Conservation (phyloP, 1,140 invertebrate species). For the Drosophila varians region DNA sequence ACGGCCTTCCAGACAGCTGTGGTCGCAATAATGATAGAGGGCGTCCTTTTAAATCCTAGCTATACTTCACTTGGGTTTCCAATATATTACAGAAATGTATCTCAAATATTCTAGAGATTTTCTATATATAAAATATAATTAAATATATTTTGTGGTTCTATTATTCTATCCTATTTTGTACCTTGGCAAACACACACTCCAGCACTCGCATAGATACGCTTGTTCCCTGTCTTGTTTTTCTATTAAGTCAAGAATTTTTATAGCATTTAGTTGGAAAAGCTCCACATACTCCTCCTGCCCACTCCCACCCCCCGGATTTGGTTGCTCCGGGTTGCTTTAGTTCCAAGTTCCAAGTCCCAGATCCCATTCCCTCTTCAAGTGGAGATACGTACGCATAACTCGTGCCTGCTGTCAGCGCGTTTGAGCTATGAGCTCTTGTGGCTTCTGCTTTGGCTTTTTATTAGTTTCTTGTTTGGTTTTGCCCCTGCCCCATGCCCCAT, state of each 20-base stretch:
- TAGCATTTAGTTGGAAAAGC: slow-evolving; percentile 82
- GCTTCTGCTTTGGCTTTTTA: slow-evolving; percentile 77
- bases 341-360: neutral
- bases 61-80: no score
- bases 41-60: neutral
- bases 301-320: no score
- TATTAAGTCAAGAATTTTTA: slow-evolving; percentile 82
- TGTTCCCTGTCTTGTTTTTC: slow-evolving; percentile 79
- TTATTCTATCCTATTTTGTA: neutral
- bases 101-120: no score
- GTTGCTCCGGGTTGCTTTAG: no score
- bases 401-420: slow-evolving; percentile 80
- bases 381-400: slow-evolving; percentile 70
- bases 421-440: slow-evolving; percentile 80
- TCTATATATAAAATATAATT: neutral
- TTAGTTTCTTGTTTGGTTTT: slow-evolving; percentile 74
- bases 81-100: neutral
- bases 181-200: slow-evolving; percentile 25
- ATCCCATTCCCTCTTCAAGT: slow-evolving; percentile 4
- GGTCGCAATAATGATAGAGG: slow-evolving; percentile 1
- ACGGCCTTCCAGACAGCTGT: slow-evolving; percentile 21
- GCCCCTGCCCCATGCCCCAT: neutral
- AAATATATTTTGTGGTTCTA: neutral
- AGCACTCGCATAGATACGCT: slow-evolving; percentile 18
- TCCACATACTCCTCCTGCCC: slow-evolving; percentile 65